Evolutionary conservation across 2,888 invertebrate genomes (phyloP).

Genomic region (Platycnemis pennipes): DNA sequence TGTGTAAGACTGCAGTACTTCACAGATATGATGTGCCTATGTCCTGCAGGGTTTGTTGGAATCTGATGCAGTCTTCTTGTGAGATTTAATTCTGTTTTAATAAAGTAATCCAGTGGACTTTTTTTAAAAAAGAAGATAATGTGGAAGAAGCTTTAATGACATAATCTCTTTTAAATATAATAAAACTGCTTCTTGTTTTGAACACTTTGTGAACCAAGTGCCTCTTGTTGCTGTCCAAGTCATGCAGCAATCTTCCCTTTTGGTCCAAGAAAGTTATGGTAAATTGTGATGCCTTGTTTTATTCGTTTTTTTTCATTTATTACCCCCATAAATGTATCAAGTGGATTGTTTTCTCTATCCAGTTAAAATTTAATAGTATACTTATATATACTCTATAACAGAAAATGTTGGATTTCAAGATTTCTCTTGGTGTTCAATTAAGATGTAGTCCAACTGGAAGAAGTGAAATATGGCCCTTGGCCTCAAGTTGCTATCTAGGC

Average conservation of each 20-base stretch:
- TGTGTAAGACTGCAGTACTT: conserved; percentile 64
- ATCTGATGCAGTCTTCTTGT: conserved; percentile 56
- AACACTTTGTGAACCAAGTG: conserved; percentile 64
- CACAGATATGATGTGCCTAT: conserved; percentile 67
- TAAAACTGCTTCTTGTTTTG: conserved; percentile 66
- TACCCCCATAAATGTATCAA: conserved; percentile 64
- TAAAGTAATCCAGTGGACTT: conserved; percentile 64
- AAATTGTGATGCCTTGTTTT: conserved; percentile 67
- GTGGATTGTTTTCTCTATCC: conserved; percentile 66
- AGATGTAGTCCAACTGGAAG: conserved; percentile 49
- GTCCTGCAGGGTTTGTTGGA: conserved; percentile 62
- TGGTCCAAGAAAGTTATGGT: conserved; percentile 56
- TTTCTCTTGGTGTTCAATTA: conserved; percentile 58
- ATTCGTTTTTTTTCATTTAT: no score
- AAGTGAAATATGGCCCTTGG: conserved; percentile 33
- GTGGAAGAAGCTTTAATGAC: conserved; percentile 66
- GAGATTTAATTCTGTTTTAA: conserved; percentile 60
- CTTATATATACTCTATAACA: conserved; percentile 63
- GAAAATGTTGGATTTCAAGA: conserved; percentile 65
- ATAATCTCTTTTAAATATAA: conserved; percentile 61
- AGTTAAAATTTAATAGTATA: conserved; percentile 66
- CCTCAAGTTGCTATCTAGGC: conserved; percentile 33
- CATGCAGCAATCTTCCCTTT: conserved; percentile 60
- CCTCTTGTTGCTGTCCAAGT: conserved; percentile 60
- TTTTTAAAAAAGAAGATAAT: conserved; percentile 45